Evolutionary conservation across 2,113 vertebrate genomes (phyloP).

Genomic region (Carassius auratus): DNA sequence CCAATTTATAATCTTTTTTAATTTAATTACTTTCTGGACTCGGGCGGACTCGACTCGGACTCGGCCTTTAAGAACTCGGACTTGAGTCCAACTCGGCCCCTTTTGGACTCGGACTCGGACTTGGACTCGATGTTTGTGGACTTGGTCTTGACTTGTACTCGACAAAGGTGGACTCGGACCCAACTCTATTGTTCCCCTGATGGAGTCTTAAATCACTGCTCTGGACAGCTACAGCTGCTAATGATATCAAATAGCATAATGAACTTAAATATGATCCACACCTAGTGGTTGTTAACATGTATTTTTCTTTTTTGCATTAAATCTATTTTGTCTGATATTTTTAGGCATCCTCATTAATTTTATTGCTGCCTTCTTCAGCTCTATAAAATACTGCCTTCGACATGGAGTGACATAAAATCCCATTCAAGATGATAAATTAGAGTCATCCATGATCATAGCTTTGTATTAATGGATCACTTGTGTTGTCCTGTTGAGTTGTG

Average conservation of each 20-base stretch:
- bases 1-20: too few species aligned
- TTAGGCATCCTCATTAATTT: neutral
- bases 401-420: neutral
- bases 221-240: slow-evolving; percentile 26
- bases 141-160: too few species aligned
- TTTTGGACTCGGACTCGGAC: too few species aligned
- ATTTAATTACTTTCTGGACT: too few species aligned
- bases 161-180: too few species aligned
- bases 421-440: neutral
- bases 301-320: neutral
- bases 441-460: neutral
- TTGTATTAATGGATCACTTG: neutral
- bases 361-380: neutral
- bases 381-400: slow-evolving; percentile 12
- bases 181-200: slow-evolving; percentile 7
- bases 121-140: too few species aligned
- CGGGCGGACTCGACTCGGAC: too few species aligned
- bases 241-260: slow-evolving; percentile 2
- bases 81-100: too few species aligned
- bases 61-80: too few species aligned
- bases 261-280: neutral
- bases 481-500: neutral
- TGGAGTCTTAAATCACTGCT: slow-evolving; percentile 7
- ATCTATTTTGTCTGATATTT: slow-evolving; percentile 9
- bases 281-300: neutral